Evolutionary conservation across 2,797 vertebrate species (phyloP).

Genomic region (Crypturellus tataupa): DNA sequence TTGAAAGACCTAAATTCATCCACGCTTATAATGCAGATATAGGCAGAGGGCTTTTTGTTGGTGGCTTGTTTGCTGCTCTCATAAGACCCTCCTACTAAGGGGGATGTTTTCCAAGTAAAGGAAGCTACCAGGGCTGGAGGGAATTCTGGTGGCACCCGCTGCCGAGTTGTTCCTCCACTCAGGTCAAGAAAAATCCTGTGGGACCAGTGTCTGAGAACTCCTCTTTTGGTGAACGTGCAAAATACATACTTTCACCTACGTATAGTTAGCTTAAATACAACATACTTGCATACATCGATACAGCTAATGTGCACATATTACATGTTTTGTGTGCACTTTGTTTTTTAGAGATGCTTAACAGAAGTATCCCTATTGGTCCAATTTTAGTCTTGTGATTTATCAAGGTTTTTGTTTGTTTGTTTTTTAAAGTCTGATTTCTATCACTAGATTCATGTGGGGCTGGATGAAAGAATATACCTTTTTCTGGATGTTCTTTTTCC

Average conservation of each 20-base stretch:
- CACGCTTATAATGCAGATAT: slow-evolving; percentile 5
- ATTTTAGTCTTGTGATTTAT: background rate
- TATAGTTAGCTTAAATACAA: background rate
- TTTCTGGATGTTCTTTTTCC: background rate
- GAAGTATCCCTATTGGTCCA: background rate
- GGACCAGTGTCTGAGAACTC: background rate
- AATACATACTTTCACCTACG: background rate
- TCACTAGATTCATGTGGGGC: background rate
- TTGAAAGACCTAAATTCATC: slow-evolving; percentile 60
- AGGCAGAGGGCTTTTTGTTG: too few species aligned
- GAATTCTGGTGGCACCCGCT: background rate
- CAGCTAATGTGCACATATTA: background rate
- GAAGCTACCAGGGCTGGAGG: background rate
- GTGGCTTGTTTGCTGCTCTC: too few species aligned
- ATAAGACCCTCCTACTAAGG: too few species aligned
- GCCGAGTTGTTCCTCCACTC: background rate
- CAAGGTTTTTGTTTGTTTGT: background rate
- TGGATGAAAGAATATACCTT: background rate
- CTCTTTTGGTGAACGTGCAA: background rate
- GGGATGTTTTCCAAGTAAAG: background rate
- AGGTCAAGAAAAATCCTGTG: background rate
- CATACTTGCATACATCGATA: background rate
- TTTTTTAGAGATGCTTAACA: background rate
- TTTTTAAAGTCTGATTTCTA: background rate
- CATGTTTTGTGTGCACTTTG: background rate